Conservation (phyloP, 1,140 invertebrate species). For the Gonatopus flavifemur region DNA sequence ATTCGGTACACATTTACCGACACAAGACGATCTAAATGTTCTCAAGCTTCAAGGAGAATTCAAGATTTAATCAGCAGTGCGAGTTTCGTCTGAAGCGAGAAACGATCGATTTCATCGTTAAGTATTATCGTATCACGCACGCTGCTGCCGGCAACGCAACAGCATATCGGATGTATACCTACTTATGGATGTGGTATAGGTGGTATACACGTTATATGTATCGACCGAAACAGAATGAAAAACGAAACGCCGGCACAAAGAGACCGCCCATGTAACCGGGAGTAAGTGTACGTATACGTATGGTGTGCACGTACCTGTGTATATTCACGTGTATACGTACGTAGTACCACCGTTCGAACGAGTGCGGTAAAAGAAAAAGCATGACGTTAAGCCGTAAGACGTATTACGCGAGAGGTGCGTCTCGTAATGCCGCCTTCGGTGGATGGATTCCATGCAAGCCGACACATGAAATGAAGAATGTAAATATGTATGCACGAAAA, state of each 20-base stretch:
- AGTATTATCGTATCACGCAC: no score
- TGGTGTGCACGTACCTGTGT: no score
- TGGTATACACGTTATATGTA: no score
- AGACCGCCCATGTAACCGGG: slow-evolving; percentile 10
- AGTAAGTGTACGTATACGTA: no score
- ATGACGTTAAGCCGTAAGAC: slow-evolving; percentile 14
- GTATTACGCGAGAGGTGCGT: slow-evolving; percentile 10
- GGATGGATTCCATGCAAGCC: no score
- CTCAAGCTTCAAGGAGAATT: background rate
- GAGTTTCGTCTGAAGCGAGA: slow-evolving; percentile 22
- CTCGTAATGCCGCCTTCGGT: background rate
- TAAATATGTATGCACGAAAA: no score
- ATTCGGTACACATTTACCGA: no score
- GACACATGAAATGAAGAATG: no score
- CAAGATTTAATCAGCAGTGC: slow-evolving; percentile 24
- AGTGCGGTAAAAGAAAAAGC: slow-evolving; percentile 13
- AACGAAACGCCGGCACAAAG: slow-evolving; percentile 18
- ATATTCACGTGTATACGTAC: no score
- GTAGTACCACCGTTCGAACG: no score
- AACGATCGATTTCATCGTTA: slow-evolving; percentile 22
- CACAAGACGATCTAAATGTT: background rate
- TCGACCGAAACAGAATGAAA: background rate
- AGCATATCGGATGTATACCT: no score
- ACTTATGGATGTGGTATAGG: no score
- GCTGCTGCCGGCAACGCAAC: slow-evolving; percentile 11